Percentiles rank a stretch among this genome's conserved stretches.
Evolutionary conservation across 2,113 vertebrate species (phyloP).

Genomic region (Sinocyclocheilus rhinocerous): DNA sequence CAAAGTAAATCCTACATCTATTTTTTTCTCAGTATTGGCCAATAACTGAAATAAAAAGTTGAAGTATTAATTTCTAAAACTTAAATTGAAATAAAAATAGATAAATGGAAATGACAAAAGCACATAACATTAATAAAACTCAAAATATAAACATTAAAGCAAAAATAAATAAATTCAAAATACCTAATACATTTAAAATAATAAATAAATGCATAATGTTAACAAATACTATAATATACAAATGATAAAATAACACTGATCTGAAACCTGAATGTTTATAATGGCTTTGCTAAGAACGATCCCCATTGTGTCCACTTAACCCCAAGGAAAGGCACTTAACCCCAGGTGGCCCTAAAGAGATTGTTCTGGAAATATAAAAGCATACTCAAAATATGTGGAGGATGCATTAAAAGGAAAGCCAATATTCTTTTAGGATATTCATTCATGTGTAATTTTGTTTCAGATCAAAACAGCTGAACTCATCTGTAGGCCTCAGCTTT

Average conservation of each 20-base stretch:
- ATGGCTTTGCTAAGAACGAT: not conserved
- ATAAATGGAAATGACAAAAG: too few species aligned
- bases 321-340: not conserved
- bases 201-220: too few species aligned
- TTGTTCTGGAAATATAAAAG: not conserved
- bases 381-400: not conserved
- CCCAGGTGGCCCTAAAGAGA: not conserved
- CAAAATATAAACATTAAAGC: too few species aligned
- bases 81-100: too few species aligned
- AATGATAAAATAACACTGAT: not conserved
- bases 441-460: not conserved
- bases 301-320: not conserved
- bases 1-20: too few species aligned
- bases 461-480: slow-evolving; percentile 27
- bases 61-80: too few species aligned
- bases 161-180: too few species aligned
- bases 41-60: not conserved
- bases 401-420: not conserved
- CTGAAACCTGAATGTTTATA: not conserved
- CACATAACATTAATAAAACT: too few species aligned
- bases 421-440: not conserved
- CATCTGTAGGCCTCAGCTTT: not conserved
- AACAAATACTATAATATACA: too few species aligned
- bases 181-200: too few species aligned
- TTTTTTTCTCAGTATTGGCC: not conserved